These are phyloP conservation scores for Danio jaintianensis DNA, from an alignment of 2,797 vertebrate species.

Conservation along the genomic window DNA sequence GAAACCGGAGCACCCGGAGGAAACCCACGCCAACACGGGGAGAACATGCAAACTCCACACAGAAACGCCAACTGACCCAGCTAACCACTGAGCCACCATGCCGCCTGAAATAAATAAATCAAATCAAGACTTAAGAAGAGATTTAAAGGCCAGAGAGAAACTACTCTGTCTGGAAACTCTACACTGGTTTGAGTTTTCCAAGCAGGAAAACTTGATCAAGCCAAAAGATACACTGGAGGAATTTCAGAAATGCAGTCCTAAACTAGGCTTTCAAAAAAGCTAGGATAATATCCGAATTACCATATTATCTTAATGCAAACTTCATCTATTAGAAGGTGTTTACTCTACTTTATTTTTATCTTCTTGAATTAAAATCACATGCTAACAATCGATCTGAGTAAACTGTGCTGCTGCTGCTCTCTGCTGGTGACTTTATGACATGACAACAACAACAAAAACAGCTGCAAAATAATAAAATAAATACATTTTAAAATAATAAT, in stretches of 20 bases:
- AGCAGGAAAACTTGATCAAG: background rate
- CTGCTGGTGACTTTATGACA: background rate
- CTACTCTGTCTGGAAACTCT: background rate
- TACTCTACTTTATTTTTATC: background rate
- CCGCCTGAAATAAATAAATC: too few species aligned
- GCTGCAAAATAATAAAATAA: too few species aligned
- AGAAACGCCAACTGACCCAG: too few species aligned
- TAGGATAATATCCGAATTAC: background rate
- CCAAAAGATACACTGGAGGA: background rate
- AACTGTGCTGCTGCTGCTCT: background rate
- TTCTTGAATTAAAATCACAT: background rate
- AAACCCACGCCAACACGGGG: too few species aligned
- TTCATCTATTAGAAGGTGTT: background rate
- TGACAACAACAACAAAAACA: background rate
- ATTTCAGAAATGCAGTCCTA: background rate
- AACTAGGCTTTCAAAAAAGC: background rate
- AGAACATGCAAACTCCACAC: too few species aligned
- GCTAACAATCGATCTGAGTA: background rate
- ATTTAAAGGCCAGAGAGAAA: too few species aligned
- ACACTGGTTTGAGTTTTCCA: background rate
- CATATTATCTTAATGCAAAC: background rate
- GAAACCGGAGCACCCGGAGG: too few species aligned
- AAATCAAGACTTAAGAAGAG: too few species aligned
- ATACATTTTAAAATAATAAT: too few species aligned
- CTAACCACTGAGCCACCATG: too few species aligned